Percentiles rank a stretch among this genome's conserved stretches.
These are phyloP conservation scores for Heterotis niloticus DNA, from an alignment of 2,113 vertebrate species.

Conservation along the genomic window DNA sequence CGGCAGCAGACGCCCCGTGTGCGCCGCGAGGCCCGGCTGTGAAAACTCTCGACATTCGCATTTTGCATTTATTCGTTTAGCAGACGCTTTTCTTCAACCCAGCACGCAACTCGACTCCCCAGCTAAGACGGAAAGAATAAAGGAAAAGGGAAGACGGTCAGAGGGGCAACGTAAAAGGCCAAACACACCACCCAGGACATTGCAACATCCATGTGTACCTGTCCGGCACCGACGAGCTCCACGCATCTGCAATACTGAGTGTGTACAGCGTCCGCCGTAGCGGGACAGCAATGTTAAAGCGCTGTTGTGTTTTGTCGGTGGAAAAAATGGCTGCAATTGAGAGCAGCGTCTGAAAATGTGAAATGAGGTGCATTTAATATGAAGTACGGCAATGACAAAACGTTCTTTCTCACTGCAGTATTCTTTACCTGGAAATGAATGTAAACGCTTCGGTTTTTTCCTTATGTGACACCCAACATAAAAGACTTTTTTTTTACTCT, in stretches of 20 bases:
- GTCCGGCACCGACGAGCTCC: not conserved
- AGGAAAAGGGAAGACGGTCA: too few relatives aligned
- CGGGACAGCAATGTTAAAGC: too few relatives aligned
- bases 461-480: not conserved
- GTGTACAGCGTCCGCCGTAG: not conserved
- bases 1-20: too few relatives aligned
- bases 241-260: not conserved
- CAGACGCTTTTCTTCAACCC: too few relatives aligned
- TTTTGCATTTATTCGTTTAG: too few relatives aligned
- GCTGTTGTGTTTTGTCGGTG: not conserved
- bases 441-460: not conserved
- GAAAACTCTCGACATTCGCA: too few relatives aligned
- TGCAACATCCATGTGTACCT: not conserved
- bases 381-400: not conserved
- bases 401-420: not conserved
- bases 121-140: too few relatives aligned
- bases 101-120: too few relatives aligned
- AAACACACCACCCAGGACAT: too few relatives aligned
- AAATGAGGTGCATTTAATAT: not conserved
- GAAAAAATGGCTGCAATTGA: not conserved
- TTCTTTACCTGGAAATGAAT: not conserved
- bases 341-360: not conserved
- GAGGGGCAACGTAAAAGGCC: too few relatives aligned
- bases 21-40: not conserved
- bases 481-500: not conserved